A percentile compares a stretch with the other conserved stretches of the same genome.
phyloP scores from a whole-genome alignment of 2,113 vertebrate species.

The Leptobrachium leishanense region DNA sequence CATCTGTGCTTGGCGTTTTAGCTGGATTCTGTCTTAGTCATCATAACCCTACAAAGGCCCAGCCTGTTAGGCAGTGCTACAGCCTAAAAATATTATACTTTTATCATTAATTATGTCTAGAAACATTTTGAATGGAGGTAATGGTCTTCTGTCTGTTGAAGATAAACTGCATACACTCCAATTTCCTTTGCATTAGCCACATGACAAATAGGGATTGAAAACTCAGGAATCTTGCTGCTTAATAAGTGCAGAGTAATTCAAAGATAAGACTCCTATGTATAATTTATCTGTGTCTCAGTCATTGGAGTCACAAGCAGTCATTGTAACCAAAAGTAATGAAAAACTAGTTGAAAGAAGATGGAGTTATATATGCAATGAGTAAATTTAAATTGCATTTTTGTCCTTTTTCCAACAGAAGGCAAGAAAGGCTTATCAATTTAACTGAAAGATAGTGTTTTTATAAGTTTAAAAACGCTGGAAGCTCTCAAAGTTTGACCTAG shows the following conservation, averaged over 20 bases:
- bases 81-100: too few species aligned
- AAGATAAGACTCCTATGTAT: constrained; percentile 57
- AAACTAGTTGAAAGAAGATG: not conserved
- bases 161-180: not conserved
- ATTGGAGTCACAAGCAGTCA: not conserved
- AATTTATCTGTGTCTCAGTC: constrained; percentile 53
- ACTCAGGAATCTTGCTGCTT: constrained; percentile 54
- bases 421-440: too few species aligned
- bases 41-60: too few species aligned
- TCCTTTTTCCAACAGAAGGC: too few species aligned
- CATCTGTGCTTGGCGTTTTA: too few species aligned
- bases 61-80: too few species aligned
- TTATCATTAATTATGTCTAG: too few species aligned
- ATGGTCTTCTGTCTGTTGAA: constrained; percentile 52
- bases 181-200: constrained; percentile 3
- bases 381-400: not conserved
- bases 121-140: constrained; percentile 47
- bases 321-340: too few species aligned
- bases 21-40: too few species aligned
- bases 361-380: not conserved
- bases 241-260: constrained; percentile 60
- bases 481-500: too few species aligned
- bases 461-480: too few species aligned
- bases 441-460: too few species aligned
- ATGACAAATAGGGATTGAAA: constrained; percentile 4